A percentile compares a stretch with the other conserved stretches of the same genome.
phyloP scores from a whole-genome alignment of 2,113 vertebrate species.

The Misgurnus anguillicaudatus region DNA sequence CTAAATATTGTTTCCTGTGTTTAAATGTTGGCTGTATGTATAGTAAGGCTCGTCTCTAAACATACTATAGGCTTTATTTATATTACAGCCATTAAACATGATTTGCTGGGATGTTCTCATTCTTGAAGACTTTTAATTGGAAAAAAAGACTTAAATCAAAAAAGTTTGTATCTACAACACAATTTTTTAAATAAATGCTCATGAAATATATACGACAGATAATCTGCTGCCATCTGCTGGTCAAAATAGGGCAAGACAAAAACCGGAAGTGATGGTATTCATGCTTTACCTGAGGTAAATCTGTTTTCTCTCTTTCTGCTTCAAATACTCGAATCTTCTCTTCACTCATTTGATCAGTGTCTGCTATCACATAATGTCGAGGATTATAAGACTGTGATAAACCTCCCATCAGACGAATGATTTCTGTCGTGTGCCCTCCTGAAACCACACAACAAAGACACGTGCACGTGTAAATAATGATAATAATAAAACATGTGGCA shows the following conservation, averaged over 20 bases:
- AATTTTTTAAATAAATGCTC: no score
- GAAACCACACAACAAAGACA: background rate
- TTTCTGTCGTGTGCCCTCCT: slow-evolving; percentile 96
- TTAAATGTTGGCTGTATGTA: no score
- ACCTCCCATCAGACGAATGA: slow-evolving; percentile 83
- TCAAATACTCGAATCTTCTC: slow-evolving; percentile 86
- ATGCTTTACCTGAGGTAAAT: slow-evolving; percentile 68
- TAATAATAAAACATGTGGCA: no score
- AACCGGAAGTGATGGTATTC: background rate
- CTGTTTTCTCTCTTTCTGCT: slow-evolving; percentile 61
- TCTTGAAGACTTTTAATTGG: no score
- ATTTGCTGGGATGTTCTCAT: no score
- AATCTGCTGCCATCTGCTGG: slow-evolving; percentile 39
- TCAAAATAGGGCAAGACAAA: slow-evolving; percentile 14
- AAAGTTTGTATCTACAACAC: no score
- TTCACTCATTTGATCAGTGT: slow-evolving; percentile 89
- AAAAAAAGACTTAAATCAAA: no score
- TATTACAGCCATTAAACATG: no score
- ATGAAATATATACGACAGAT: background rate
- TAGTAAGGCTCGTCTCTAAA: no score
- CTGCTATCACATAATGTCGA: slow-evolving; percentile 87
- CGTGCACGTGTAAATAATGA: background rate
- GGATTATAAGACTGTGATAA: slow-evolving; percentile 82
- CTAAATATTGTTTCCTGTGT: no score
- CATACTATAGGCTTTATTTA: no score